Evolutionary conservation across 53 echinoderm and acorn worm genomes (phyloP), one percentile per base, ranked within the genome.

Genomic region (Henricia sp.): DNA sequence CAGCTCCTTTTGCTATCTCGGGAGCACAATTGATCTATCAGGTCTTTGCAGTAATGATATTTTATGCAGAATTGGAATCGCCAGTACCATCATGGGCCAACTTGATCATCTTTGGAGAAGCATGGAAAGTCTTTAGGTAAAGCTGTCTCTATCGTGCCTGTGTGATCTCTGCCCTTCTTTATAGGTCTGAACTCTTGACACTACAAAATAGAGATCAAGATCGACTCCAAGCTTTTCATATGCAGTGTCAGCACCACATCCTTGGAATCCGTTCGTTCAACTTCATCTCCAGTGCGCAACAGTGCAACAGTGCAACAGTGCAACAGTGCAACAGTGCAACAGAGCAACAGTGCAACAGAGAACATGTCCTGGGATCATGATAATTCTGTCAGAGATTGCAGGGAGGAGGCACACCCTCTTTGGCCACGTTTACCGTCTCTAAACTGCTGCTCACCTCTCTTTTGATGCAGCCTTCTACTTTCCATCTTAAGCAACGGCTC

Each of bases 101-200:
- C 28, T 25, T 13, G 60, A 60, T 26, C 60, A 32, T 60, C 60
- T 60, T 4, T 60, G 60, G 25, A 60, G 60, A 32, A 60, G 60
- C 60, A 60, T 28, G 28, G 60, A 27, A 27, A 60, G 60, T 24
- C 60, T 67, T 13, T 37, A 14, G 67, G 67, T 67, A 13, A 67
- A 67, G 38, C 67, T 67, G 67, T 37, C 38, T 67, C 20, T 67
- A 67, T 36, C 67, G 37, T 13, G 16, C 67, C 3, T 67, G 67
- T 67, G 67, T 67, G 36, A 37, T 67, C 14, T 67, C 67, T 37
- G 67, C 67, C 67, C 67, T 67, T 20, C 67, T 35, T 36, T 67
- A 67, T 67, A 39, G 36, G 34, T 67, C 67, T 3, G 36, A 67
- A 67, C 35, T 39, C 67, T 67, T 11, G 67, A 67, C 38, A 17